Base-by-base conservation (phyloP, 2,888 invertebrate species). In the Nasonovia ribisnigri region DNA sequence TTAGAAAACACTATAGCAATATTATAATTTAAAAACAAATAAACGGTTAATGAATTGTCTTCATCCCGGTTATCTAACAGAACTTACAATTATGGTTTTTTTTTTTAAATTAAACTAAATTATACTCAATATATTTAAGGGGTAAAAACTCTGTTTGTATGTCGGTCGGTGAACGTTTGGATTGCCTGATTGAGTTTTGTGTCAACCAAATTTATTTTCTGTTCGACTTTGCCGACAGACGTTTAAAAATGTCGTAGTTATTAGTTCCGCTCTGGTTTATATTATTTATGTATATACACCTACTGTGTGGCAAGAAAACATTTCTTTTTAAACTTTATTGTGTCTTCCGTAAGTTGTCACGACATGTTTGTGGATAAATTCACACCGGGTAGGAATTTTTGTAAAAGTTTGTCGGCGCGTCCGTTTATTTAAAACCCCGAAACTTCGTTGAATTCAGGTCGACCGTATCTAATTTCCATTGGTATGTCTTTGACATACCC, bases 391-490 rank as follows among this genome's bases (percentile, higher is more conserved):
- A 88, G 92, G 92, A 92, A 92, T 92, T 92, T 77, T 86, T 43
- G 88, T 67, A 86, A 90, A 92, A 88, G 42, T 92, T 92, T 88
- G 92, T n/a, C 51, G 57, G 4, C 91, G 46, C 91, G 60, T 86
- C 48, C 48, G 92, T 92, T 92, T 92, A 88, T 88, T 92, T 84
- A 92, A 92, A 92, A 88, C 92, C 88, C 57, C 60, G 24, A 92
- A 92, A 92, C 77, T 92, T 84, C 54, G 88, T 89, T 84, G 88
- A 51, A 92, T 88, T 92, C 92, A 92, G 88, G 88, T 92, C 92
- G 88, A 92, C 92, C 89, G 92, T 92, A 89, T 92, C 88, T 92
- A 92, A 92, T 92, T 92, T 93, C 89, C 89, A 93, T 93, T 46
- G 93, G 93, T 89, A 93, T 93, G 89, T 93, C 77, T 89, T 92